Evolutionary conservation across 2,113 vertebrate genomes (phyloP).

Genomic region (mouse (Mus musculus)): DNA sequence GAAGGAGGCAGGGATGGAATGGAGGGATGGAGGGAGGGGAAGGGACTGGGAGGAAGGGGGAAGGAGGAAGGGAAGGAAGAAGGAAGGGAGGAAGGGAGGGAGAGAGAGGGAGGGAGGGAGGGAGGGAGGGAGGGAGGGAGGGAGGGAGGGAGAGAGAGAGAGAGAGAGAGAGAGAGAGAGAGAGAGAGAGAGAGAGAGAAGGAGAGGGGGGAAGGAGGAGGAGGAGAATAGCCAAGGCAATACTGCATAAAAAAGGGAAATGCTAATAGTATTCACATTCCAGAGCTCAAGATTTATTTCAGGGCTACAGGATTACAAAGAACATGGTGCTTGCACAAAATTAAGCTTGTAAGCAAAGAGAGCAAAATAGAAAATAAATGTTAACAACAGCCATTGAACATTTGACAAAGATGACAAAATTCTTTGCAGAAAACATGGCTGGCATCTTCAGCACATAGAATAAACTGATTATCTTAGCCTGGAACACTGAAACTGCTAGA

Average conservation of each 20-base stretch:
- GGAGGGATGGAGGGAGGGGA: accelerated
- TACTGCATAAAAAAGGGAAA: neutral
- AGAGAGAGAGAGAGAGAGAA: accelerated
- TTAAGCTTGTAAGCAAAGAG: neutral
- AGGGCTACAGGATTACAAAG: neutral
- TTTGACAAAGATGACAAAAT: neutral
- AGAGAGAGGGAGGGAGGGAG: too few species aligned
- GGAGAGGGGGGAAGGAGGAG: accelerated
- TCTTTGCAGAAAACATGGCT: neutral
- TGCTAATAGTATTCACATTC: neutral
- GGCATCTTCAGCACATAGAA: neutral
- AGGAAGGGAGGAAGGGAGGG: too few species aligned
- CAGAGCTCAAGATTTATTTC: neutral
- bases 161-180: too few species aligned
- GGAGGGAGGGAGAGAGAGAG: accelerated
- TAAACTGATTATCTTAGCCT: neutral
- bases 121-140: accelerated
- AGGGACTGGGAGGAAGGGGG: too few species aligned
- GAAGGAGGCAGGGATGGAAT: too few species aligned
- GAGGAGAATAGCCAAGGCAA: neutral
- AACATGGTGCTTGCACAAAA: neutral
- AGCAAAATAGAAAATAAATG: neutral
- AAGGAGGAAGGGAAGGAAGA: accelerated
- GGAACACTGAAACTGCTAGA: neutral
- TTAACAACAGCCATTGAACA: neutral